These are phyloP conservation scores for Peribatodes rhomboidaria DNA, from an alignment of 2,888 invertebrate genomes.

Conservation along the genomic window DNA sequence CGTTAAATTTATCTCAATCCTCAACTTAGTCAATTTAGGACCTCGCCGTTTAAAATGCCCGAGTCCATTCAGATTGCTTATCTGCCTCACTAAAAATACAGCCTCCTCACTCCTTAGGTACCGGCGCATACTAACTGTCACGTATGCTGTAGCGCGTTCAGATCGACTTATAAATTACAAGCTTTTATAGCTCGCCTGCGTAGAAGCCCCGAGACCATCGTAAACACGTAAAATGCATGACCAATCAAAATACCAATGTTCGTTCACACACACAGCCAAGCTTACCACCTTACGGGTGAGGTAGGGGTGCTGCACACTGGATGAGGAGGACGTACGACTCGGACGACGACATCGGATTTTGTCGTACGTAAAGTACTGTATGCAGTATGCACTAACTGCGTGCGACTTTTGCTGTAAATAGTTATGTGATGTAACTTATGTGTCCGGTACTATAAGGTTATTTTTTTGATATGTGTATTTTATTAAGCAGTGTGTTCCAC, in stretches of 20 bases:
- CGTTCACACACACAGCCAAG: constrained; percentile 63
- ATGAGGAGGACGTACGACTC: neutral
- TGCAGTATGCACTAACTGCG: too few species aligned
- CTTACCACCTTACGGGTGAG: constrained; percentile 16
- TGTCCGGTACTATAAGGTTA: too few species aligned
- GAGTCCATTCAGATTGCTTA: constrained; percentile 54
- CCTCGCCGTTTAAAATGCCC: neutral
- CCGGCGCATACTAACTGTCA: constrained; percentile 13
- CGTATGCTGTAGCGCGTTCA: constrained; percentile 37
- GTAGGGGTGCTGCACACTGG: constrained; percentile 5
- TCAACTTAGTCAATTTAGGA: neutral
- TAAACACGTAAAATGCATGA: constrained; percentile 87
- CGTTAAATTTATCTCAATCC: too few species aligned
- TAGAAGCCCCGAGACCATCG: constrained; percentile 70
- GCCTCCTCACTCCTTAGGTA: constrained; percentile 55
- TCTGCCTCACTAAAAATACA: constrained; percentile 64
- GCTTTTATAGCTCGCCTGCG: constrained; percentile 77
- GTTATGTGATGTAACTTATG: too few species aligned
- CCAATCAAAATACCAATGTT: constrained; percentile 87
- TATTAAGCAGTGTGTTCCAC: too few species aligned
- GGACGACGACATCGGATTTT: neutral
- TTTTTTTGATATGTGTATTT: too few species aligned
- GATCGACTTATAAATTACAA: constrained; percentile 72
- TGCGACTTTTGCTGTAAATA: too few species aligned
- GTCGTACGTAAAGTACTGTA: too few species aligned